phyloP scores from a whole-genome alignment of 2,797 vertebrate species.

The Pteropus rufus region DNA sequence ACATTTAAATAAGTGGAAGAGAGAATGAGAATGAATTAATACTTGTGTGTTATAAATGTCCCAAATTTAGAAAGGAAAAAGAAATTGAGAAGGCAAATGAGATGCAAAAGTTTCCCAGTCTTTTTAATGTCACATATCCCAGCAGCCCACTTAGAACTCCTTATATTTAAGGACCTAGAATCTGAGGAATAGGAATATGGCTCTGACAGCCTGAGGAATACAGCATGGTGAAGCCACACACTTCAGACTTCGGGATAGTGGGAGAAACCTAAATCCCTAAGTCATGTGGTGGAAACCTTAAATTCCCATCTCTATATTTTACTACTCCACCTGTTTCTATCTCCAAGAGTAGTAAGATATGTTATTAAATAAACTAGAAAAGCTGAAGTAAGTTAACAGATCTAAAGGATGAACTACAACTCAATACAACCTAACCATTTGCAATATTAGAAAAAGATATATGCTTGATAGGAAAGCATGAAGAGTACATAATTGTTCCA shows the following conservation, averaged over 20 bases:
- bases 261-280: no score
- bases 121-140: not conserved
- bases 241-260: not conserved
- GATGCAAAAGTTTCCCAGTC: not conserved
- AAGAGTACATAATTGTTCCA: not conserved
- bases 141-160: not conserved
- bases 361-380: slow-evolving; percentile 28
- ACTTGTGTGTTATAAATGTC: not conserved
- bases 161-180: not conserved
- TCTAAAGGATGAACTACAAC: slow-evolving; percentile 1
- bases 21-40: not conserved
- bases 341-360: not conserved
- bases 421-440: not conserved
- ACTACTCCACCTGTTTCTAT: not conserved
- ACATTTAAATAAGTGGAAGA: not conserved
- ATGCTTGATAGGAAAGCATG: not conserved
- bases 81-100: not conserved
- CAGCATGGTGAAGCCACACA: not conserved
- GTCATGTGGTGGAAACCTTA: not conserved
- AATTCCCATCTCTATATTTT: not conserved
- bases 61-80: not conserved
- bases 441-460: not conserved
- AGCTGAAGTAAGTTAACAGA: not conserved
- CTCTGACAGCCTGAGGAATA: not conserved
- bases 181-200: not conserved